Conservation (phyloP, 2,113 vertebrate genomes). For the Orthochromis malagaraziensis region DNA sequence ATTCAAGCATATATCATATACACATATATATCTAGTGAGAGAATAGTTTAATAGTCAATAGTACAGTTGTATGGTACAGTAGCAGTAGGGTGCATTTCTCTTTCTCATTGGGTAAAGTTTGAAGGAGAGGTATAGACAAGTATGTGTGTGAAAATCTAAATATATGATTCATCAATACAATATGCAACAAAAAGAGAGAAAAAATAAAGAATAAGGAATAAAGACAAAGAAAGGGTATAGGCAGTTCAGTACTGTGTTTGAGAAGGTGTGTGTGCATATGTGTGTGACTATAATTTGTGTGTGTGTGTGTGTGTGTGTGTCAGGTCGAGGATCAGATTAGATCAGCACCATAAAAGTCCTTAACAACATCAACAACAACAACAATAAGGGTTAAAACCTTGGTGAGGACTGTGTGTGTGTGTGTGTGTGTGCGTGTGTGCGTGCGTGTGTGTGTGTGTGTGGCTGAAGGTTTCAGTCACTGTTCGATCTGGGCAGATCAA, state of each 20-base stretch:
- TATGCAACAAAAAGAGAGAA: constrained; percentile 28
- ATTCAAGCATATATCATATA: constrained; percentile 76
- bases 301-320: neutral
- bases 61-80: constrained; percentile 71
- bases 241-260: constrained; percentile 57
- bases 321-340: constrained; percentile 48
- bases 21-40: constrained; percentile 73
- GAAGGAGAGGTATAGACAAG: constrained; percentile 65
- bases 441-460: neutral
- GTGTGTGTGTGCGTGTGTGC: neutral
- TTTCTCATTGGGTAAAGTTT: constrained; percentile 53
- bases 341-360: constrained; percentile 68
- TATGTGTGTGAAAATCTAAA: constrained; percentile 51
- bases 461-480: constrained; percentile 41
- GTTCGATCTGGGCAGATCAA: constrained; percentile 1
- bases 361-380: constrained; percentile 55
- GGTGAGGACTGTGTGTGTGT: neutral
- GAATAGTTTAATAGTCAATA: constrained; percentile 67
- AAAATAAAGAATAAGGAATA: constrained; percentile 42
- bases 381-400: constrained; percentile 37
- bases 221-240: constrained; percentile 58
- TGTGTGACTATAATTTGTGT: neutral
- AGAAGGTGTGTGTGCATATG: neutral
- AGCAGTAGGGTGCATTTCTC: constrained; percentile 65
- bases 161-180: constrained; percentile 53